Evolutionary conservation across 1,140 invertebrate genomes (phyloP).

Genomic region (Cyrtorhinus lividipennis): DNA sequence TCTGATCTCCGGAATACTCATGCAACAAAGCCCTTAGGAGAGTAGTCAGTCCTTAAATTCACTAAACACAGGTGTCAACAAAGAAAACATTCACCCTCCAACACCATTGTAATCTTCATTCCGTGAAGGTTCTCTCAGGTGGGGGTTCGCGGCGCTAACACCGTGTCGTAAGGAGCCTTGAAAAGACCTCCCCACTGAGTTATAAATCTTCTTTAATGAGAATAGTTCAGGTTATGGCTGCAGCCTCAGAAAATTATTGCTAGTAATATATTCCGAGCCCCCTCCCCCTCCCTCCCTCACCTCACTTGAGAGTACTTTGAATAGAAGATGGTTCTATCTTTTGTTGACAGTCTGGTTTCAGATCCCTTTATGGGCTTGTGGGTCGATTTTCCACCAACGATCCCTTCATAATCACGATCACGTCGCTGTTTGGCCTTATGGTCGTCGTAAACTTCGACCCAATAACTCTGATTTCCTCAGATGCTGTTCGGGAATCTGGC

Average conservation of each 20-base stretch:
- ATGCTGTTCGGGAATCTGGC: no score
- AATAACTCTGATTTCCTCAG: not conserved
- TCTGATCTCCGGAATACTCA: no score
- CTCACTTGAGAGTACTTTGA: not conserved
- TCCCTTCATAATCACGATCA: not conserved
- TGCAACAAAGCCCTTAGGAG: no score
- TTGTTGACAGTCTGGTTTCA: not conserved
- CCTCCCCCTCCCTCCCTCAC: not conserved
- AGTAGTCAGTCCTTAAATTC: no score
- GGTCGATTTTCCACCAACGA: not conserved
- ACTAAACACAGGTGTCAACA: no score
- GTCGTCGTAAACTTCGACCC: not conserved
- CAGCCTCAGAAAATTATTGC: constrained; percentile 1
- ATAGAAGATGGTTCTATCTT: not conserved
- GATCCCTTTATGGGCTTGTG: not conserved
- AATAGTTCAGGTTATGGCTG: constrained; percentile 8
- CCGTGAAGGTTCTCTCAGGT: no score
- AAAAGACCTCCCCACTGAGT: not conserved
- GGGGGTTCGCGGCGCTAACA: no score
- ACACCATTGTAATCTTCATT: no score
- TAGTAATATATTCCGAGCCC: not conserved
- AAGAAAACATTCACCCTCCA: no score
- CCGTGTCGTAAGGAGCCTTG: not conserved
- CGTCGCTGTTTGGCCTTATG: not conserved
- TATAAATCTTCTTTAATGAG: constrained; percentile 10